These are phyloP conservation scores for Cossypha dichroa DNA, from an alignment of 2,797 vertebrate genomes.

Conservation along the genomic window DNA sequence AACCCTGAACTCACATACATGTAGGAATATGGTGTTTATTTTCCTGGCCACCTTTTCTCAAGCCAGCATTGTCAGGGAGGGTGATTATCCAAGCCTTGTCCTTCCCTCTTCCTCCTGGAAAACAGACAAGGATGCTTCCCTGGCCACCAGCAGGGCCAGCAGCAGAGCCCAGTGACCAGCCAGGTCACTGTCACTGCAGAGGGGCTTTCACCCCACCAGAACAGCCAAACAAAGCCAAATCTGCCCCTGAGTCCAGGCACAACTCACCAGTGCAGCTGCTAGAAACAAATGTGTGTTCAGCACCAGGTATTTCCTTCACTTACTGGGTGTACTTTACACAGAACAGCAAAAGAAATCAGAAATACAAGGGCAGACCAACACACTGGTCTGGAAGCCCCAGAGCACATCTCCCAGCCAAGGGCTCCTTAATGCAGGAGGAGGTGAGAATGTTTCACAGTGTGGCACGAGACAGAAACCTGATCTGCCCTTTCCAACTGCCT, in stretches of 20 bases:
- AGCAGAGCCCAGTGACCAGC: not conserved
- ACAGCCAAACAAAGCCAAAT: not conserved
- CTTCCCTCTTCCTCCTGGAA: conserved; percentile 89
- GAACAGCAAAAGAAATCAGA: not conserved
- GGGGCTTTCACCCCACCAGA: not conserved
- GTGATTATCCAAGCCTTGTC: conserved; percentile 95
- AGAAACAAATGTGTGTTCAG: rapidly evolving
- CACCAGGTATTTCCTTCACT: not conserved
- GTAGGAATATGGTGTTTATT: rapidly evolving
- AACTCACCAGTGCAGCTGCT: rapidly evolving
- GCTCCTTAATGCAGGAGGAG: not conserved
- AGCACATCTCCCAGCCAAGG: not conserved
- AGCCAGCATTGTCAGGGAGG: conserved; percentile 89
- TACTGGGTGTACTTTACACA: not conserved
- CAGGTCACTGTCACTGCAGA: not conserved
- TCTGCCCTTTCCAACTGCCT: not conserved
- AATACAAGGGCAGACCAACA: not conserved
- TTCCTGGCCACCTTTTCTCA: not conserved
- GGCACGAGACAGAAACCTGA: conserved; percentile 29
- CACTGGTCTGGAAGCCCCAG: not conserved
- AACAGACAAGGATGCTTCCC: not conserved
- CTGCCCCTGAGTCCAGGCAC: not conserved
- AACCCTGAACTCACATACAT: not conserved
- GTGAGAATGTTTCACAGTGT: not conserved
- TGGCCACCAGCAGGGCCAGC: not conserved